A percentile compares a stretch with the other conserved stretches of the same genome.
Evolutionary conservation across 2,113 vertebrate species (phyloP).

Genomic region (Zeus faber): DNA sequence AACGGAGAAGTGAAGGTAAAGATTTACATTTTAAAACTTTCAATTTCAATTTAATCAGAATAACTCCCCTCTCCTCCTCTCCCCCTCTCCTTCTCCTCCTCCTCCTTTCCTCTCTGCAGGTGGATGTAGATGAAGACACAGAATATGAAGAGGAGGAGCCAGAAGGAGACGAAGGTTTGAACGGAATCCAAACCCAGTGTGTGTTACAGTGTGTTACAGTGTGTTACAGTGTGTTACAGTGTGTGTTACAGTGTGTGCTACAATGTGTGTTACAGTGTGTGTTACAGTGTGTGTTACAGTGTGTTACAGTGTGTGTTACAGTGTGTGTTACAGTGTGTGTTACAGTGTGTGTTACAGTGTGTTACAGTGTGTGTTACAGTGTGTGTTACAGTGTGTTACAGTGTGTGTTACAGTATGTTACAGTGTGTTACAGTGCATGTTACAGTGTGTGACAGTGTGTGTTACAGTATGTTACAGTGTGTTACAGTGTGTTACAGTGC

Average conservation of each 20-base stretch:
- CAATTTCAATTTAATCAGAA: too few relatives aligned
- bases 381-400: too few relatives aligned
- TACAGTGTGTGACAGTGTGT: too few relatives aligned
- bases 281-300: background rate
- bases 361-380: too few relatives aligned
- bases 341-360: too few relatives aligned
- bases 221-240: background rate
- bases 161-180: slow-evolving; percentile 20
- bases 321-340: background rate
- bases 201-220: background rate
- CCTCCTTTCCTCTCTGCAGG: background rate
- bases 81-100: background rate
- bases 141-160: slow-evolving; percentile 48
- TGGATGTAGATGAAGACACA: slow-evolving; percentile 31
- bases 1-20: too few relatives aligned
- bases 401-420: too few relatives aligned
- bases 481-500: too few relatives aligned
- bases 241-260: background rate
- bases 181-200: background rate
- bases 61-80: background rate
- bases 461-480: too few relatives aligned
- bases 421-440: too few relatives aligned
- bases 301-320: background rate
- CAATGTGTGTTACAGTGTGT: background rate
- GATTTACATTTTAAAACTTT: too few relatives aligned